These are phyloP conservation scores for Prorops nasuta DNA, from an alignment of 1,140 invertebrate genomes.

Conservation along the genomic window DNA sequence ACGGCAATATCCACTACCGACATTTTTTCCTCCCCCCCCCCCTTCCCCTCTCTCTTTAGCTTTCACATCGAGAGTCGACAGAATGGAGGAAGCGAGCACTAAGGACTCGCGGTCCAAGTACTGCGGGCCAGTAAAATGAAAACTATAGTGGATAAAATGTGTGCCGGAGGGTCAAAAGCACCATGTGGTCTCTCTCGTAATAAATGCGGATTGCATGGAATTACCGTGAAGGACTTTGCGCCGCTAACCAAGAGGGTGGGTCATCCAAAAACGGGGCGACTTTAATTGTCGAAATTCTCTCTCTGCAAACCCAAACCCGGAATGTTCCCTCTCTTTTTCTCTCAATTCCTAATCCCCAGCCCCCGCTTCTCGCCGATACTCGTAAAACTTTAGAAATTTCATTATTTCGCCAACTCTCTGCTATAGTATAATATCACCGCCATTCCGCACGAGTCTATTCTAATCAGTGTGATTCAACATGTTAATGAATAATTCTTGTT, in stretches of 20 bases:
- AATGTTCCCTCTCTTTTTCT: too few relatives aligned
- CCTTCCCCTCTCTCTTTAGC: too few relatives aligned
- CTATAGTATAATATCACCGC: not conserved
- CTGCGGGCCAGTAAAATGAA: too few relatives aligned
- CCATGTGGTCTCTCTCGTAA: conserved; percentile 11
- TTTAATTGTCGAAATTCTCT: conserved; percentile 33
- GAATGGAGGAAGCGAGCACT: too few relatives aligned
- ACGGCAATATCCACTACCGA: too few relatives aligned
- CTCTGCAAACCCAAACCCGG: conserved; percentile 7
- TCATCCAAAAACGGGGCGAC: conserved; percentile 13
- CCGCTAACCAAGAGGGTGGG: conserved; percentile 3
- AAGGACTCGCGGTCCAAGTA: too few relatives aligned
- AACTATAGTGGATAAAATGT: not conserved
- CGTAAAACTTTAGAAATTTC: conserved; percentile 32
- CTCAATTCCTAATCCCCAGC: too few relatives aligned
- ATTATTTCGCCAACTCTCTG: conserved; percentile 18
- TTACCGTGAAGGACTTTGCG: conserved; percentile 13
- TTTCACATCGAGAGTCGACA: too few relatives aligned
- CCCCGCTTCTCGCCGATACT: conserved; percentile 14
- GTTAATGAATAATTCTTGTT: not conserved
- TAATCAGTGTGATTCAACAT: not conserved
- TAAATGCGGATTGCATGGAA: conserved; percentile 24
- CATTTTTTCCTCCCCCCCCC: too few relatives aligned
- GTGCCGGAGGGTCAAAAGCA: conserved; percentile 3
- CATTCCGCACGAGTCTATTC: too few relatives aligned